Conservation (phyloP, 2,797 vertebrate genomes). For the Typhlichthys eigenmanni region DNA sequence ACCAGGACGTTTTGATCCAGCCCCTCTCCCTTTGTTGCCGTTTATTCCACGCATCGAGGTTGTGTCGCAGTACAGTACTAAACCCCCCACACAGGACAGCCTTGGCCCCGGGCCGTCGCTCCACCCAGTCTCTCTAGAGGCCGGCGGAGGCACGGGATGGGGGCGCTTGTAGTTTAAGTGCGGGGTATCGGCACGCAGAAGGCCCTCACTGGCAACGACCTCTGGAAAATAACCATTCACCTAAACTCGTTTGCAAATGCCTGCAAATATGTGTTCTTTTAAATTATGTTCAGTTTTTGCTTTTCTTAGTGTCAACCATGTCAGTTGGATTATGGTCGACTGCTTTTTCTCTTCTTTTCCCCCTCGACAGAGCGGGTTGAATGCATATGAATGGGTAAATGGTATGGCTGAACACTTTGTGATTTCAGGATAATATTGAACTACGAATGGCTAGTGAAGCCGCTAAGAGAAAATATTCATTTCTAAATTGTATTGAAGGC, state of each 20-base stretch:
- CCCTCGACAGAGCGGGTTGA: conserved; percentile 52
- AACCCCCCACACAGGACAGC: conserved; percentile 48
- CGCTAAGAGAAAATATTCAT: conserved; percentile 47
- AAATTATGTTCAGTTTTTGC: conserved; percentile 64
- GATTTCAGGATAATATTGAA: conserved; percentile 69
- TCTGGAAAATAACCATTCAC: conserved; percentile 59
- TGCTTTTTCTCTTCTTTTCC: conserved; percentile 27
- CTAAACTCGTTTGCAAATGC: conserved; percentile 67
- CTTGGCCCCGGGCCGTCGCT: conserved; percentile 45
- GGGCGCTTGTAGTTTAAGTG: conserved; percentile 14
- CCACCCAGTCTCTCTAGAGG: conserved; percentile 64
- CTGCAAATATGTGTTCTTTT: conserved; percentile 68
- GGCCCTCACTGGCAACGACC: conserved; percentile 55
- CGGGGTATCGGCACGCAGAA: conserved; percentile 55
- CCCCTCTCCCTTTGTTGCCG: conserved; percentile 50
- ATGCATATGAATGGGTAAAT: conserved; percentile 50
- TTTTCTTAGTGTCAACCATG: conserved; percentile 54
- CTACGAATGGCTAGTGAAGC: conserved; percentile 44
- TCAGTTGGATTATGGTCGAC: conserved; percentile 52
- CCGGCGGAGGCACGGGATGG: conserved; percentile 43
- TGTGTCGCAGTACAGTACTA: conserved; percentile 57
- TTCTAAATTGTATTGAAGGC: conserved; percentile 52
- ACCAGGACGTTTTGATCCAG: conserved; percentile 67
- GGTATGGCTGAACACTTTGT: conserved; percentile 55
- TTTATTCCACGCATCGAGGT: conserved; percentile 67